Conservation (phyloP, 2,888 invertebrate species). For the Malacosoma neustria region DNA sequence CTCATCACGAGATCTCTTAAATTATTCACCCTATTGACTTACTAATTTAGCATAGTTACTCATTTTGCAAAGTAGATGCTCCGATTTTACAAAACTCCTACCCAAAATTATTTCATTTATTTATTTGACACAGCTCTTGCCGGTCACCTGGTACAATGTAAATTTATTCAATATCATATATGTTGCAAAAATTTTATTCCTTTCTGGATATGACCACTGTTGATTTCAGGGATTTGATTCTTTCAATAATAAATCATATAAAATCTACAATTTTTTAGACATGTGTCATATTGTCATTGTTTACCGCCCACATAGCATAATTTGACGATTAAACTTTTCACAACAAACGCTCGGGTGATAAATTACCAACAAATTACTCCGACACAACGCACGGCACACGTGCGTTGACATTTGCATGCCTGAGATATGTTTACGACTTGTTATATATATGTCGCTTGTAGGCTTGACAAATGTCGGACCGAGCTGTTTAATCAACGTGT, state of each 20-base stretch:
- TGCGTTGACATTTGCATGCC: slow-evolving; percentile 59
- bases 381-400: slow-evolving; percentile 36
- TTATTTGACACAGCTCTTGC: too few species aligned
- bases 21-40: too few species aligned
- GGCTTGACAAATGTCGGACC: slow-evolving; percentile 20
- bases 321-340: slow-evolving; percentile 59
- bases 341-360: slow-evolving; percentile 55
- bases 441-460: slow-evolving; percentile 22
- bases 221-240: too few species aligned
- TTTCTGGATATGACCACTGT: too few species aligned
- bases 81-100: too few species aligned
- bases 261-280: background rate
- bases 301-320: slow-evolving; percentile 62
- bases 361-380: slow-evolving; percentile 67
- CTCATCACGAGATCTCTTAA: too few species aligned
- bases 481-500: slow-evolving; percentile 26
- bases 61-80: too few species aligned
- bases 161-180: too few species aligned
- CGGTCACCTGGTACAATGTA: too few species aligned
- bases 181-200: too few species aligned
- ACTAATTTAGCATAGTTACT: too few species aligned
- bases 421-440: slow-evolving; percentile 46
- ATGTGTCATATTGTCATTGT: slow-evolving; percentile 12
- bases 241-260: background rate
- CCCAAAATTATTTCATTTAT: too few species aligned